phyloP scores from a whole-genome alignment of 2,797 vertebrate genomes.

The Cygnus olor region DNA sequence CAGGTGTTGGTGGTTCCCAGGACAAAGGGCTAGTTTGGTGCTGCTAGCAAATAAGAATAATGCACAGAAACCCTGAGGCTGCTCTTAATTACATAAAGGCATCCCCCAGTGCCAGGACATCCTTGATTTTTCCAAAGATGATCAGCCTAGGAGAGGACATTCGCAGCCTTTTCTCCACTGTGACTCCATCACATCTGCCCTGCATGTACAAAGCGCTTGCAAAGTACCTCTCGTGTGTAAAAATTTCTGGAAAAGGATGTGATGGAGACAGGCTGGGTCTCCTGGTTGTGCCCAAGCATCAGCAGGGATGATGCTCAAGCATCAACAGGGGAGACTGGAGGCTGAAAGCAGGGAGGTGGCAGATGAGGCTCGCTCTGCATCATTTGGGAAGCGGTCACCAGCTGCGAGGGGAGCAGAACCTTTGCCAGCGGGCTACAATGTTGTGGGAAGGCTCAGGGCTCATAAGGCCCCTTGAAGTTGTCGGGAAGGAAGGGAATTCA shows the following conservation, averaged over 20 bases:
- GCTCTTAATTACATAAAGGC: not conserved
- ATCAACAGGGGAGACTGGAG: rapidly evolving
- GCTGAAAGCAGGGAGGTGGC: not conserved
- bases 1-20: not conserved
- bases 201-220: not conserved
- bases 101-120: not conserved
- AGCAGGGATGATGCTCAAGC: not conserved
- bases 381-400: not conserved
- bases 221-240: not conserved
- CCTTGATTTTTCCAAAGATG: not conserved
- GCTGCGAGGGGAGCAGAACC: not conserved
- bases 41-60: not conserved
- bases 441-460: rapidly evolving
- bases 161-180: not conserved
- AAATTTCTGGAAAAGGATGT: not conserved
- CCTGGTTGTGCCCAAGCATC: conserved; percentile 3
- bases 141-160: not conserved
- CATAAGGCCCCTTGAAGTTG: not conserved
- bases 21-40: not conserved
- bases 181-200: not conserved
- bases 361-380: not conserved
- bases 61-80: not conserved
- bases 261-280: not conserved
- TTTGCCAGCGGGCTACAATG: not conserved
- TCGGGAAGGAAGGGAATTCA: not conserved